Evolutionary conservation across 2,797 vertebrate species (phyloP), one percentile per base, ranked within the genome.

Genomic region (Tinamus major): DNA sequence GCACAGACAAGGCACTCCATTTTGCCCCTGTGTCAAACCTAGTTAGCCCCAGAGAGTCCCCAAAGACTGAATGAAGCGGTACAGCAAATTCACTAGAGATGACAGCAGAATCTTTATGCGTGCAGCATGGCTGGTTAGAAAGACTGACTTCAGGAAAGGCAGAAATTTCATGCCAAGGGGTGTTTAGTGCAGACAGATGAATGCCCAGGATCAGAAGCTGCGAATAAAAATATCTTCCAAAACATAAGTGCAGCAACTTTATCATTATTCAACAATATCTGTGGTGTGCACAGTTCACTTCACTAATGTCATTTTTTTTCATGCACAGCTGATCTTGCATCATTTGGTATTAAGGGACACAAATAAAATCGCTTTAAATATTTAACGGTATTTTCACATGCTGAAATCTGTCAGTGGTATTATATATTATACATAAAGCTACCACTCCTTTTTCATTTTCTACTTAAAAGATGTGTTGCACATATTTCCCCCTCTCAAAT

Each of bases 361-460:
- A 53, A 49, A 85, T 56, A 93, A 94, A 85, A 89, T 13, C 27
- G 51, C 31, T 90, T 87, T 8, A 94, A 95, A 87, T 95, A 77
- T 85, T 92, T 85, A 95, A 42, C 31, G 65, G 23, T 90, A 31
- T 91, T 92, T 84, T 94, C 27, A 69, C n/a, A 55, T 72, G 69
- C 46, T 89, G 85, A 77, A 87, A 83, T 80, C 92, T 83, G 81
- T 78, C 93, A 69, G 33, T 20, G 65, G 56, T 89, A 62, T 87
- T 81, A 90, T 74, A 37, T n/a, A 79, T 59, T 79, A 82, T 51
- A 83, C 62, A 84, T 84, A 83, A 90, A 87, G 20, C 48, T 79
- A 24, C 41, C 23, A 63, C 90, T 87, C 69, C 24, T 85, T 94
- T 89, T 90, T 68, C 8, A 23, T 93, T 93, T 62, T 33, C 21